Percentiles rank a stretch among this genome's conserved stretches.
Conservation (phyloP, 2,113 vertebrate species). For the Anhinga anhinga region DNA sequence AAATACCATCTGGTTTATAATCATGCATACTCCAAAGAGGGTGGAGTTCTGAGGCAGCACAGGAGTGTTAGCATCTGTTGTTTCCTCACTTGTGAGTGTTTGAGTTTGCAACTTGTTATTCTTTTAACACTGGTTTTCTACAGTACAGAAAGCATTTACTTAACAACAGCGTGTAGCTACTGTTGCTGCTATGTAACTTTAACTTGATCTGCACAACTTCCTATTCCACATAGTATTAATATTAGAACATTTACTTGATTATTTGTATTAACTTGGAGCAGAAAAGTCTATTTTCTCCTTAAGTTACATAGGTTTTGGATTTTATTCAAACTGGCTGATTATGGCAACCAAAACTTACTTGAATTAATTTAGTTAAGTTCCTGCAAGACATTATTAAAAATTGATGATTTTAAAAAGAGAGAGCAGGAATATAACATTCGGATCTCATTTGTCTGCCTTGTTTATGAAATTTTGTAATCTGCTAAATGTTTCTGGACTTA, state of each 20-base stretch:
- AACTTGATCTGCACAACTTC: neutral
- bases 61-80: neutral
- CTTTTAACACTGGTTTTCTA: neutral
- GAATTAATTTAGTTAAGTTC: neutral
- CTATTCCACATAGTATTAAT: neutral
- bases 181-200: neutral
- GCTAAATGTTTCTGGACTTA: neutral
- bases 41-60: constrained; percentile 7
- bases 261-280: neutral
- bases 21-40: neutral
- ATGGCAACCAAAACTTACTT: neutral
- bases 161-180: neutral
- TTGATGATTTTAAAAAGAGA: neutral
- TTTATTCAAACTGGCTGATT: neutral
- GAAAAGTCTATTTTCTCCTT: neutral
- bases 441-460: neutral
- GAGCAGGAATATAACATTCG: neutral
- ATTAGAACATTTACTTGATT: neutral
- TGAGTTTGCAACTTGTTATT: neutral
- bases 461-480: neutral
- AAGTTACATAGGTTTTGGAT: neutral
- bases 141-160: neutral
- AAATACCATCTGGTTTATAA: constrained; percentile 23
- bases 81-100: neutral
- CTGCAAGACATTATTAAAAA: neutral